Conservation (phyloP, 2,113 vertebrate genomes). For the Alces alces region DNA sequence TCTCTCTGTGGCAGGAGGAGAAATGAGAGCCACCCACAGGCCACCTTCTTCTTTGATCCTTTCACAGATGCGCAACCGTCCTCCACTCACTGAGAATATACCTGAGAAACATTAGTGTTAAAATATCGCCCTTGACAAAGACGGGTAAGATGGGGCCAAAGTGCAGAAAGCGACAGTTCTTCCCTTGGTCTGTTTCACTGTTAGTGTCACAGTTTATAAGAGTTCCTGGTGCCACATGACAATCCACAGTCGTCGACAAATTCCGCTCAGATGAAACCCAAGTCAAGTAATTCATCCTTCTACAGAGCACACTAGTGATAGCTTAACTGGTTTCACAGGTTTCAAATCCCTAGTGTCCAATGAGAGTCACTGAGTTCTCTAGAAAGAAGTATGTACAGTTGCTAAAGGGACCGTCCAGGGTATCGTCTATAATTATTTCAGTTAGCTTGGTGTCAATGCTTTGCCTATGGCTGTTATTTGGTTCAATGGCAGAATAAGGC, state of each 20-base stretch:
- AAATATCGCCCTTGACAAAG: constrained; percentile 83
- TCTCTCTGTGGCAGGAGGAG: background rate
- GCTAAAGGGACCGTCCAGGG: constrained; percentile 75
- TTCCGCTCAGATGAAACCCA: constrained; percentile 60
- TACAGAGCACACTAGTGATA: constrained; percentile 50
- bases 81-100: constrained; percentile 78
- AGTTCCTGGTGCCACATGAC: constrained; percentile 62
- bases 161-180: constrained; percentile 74
- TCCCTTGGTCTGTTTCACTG: constrained; percentile 49
- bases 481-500: constrained; percentile 89
- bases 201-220: constrained; percentile 57
- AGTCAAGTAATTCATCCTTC: constrained; percentile 63
- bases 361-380: constrained; percentile 58
- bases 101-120: constrained; percentile 89
- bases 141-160: constrained; percentile 64
- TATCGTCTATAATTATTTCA: constrained; percentile 74
- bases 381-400: constrained; percentile 66
- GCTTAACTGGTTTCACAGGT: constrained; percentile 53
- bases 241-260: constrained; percentile 44
- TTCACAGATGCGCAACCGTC: constrained; percentile 69
- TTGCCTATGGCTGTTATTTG: constrained; percentile 88
- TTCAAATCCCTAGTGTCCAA: constrained; percentile 55
- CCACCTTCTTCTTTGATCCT: constrained; percentile 45
- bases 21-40: background rate
- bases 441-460: constrained; percentile 82